Conservation (phyloP, 2,888 invertebrate genomes). For the Balanococcus diminutus region DNA sequence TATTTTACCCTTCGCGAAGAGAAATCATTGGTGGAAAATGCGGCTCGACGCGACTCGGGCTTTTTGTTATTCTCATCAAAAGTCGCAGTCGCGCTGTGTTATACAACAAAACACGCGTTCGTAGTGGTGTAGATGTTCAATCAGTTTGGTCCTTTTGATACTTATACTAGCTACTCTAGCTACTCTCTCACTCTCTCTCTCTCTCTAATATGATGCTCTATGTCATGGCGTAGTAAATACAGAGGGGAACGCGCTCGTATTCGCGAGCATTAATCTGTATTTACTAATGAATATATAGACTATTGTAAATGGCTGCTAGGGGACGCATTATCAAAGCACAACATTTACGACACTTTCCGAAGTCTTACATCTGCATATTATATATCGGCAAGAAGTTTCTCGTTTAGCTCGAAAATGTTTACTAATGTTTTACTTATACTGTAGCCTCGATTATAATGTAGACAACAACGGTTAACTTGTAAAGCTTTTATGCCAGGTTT, state of each 20-base stretch:
- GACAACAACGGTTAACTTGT: slow-evolving; percentile 38
- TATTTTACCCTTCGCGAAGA: slow-evolving; percentile 44
- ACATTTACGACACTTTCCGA: slow-evolving; percentile 40
- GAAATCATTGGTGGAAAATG: slow-evolving; percentile 49
- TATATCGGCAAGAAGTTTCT: slow-evolving; percentile 42
- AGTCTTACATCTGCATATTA: slow-evolving; percentile 44
- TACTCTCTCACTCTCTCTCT: background rate
- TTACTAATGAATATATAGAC: slow-evolving; percentile 53
- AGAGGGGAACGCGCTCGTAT: slow-evolving; percentile 5
- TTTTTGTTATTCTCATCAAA: slow-evolving; percentile 26
- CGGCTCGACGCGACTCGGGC: too few relatives aligned
- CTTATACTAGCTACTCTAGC: too few relatives aligned
- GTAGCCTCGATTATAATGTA: slow-evolving; percentile 33
- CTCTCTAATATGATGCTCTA: background rate
- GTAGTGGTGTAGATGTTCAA: slow-evolving; percentile 19
- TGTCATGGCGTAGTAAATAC: background rate
- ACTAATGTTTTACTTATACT: slow-evolving; percentile 41
- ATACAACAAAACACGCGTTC: slow-evolving; percentile 51
- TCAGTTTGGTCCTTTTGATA: slow-evolving; percentile 33
- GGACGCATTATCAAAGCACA: slow-evolving; percentile 39
- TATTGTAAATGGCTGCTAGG: slow-evolving; percentile 49
- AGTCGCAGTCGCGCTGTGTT: slow-evolving; percentile 17
- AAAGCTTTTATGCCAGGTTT: slow-evolving; percentile 27
- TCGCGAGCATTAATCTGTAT: slow-evolving; percentile 49
- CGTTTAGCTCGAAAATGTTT: slow-evolving; percentile 41